These are phyloP conservation scores for Orthosia gracilis DNA, from an alignment of 2,888 invertebrate genomes.

Conservation along the genomic window DNA sequence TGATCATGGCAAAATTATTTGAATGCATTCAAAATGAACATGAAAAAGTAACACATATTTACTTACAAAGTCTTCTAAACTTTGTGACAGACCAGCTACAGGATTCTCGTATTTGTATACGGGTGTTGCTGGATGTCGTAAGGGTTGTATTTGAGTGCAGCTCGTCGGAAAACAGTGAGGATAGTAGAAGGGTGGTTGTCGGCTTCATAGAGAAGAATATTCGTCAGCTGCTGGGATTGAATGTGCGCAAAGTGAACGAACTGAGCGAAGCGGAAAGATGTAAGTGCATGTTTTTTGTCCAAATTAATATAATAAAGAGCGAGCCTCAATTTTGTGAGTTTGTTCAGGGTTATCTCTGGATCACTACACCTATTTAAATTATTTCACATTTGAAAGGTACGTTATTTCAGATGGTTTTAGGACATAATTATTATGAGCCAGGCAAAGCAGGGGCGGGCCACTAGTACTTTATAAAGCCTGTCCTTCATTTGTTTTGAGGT, in stretches of 20 bases:
- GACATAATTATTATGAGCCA: too few species aligned
- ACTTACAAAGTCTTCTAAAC: constrained; percentile 76
- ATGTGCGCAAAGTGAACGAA: constrained; percentile 25
- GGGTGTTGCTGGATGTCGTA: constrained; percentile 71
- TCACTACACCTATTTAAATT: too few species aligned
- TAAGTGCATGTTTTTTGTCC: constrained; percentile 67
- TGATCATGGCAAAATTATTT: constrained; percentile 72
- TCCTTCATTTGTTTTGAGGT: too few species aligned
- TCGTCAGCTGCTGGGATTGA: constrained; percentile 59
- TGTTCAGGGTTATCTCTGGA: too few species aligned
- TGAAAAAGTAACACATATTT: constrained; percentile 81
- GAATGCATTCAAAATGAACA: constrained; percentile 75
- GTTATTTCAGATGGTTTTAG: too few species aligned
- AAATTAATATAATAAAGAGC: not conserved
- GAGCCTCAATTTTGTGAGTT: too few species aligned
- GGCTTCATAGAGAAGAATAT: constrained; percentile 76
- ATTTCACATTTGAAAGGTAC: too few species aligned
- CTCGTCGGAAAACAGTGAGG: constrained; percentile 77
- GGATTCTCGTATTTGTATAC: constrained; percentile 36
- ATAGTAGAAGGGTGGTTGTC: constrained; percentile 74
- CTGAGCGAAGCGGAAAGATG: constrained; percentile 72
- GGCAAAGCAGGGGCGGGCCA: too few species aligned
- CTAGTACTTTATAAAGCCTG: too few species aligned
- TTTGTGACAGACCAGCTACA: constrained; percentile 71
- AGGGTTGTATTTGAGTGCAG: constrained; percentile 76